Evolutionary conservation across 1,140 invertebrate species (phyloP).

Genomic region (Brachystomella parvula): DNA sequence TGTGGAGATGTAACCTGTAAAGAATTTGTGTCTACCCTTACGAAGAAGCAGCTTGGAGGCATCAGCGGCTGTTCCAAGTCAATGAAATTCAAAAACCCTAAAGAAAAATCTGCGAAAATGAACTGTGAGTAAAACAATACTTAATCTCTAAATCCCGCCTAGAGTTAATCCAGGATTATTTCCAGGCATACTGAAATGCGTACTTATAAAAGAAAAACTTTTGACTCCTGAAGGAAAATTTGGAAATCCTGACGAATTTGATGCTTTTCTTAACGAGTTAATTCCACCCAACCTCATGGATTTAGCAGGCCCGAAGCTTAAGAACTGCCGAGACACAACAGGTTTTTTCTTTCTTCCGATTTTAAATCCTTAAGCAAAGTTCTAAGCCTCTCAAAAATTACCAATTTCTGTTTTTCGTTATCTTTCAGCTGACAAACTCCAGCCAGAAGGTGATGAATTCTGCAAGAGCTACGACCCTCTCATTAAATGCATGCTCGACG

Average conservation of each 20-base stretch:
- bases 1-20: background rate
- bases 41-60: slow-evolving; percentile 6
- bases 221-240: background rate
- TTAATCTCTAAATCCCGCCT: background rate
- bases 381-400: background rate
- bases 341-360: background rate
- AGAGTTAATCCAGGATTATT: background rate
- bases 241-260: background rate
- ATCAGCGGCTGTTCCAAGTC: slow-evolving; percentile 12
- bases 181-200: slow-evolving; percentile 11
- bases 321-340: background rate
- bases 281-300: background rate
- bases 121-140: background rate
- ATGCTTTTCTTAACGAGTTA: background rate
- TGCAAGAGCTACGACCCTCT: slow-evolving; percentile 11
- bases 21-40: slow-evolving; percentile 1
- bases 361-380: background rate
- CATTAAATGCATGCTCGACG: slow-evolving; percentile 1
- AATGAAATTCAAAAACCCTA: slow-evolving; percentile 22
- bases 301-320: background rate
- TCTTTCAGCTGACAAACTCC: slow-evolving; percentile 2
- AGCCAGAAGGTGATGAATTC: background rate
- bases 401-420: background rate
- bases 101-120: slow-evolving; percentile 22
- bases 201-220: slow-evolving; percentile 11